Evolutionary conservation across 2,888 invertebrate genomes (phyloP).

Genomic region (Acleris sparsana): DNA sequence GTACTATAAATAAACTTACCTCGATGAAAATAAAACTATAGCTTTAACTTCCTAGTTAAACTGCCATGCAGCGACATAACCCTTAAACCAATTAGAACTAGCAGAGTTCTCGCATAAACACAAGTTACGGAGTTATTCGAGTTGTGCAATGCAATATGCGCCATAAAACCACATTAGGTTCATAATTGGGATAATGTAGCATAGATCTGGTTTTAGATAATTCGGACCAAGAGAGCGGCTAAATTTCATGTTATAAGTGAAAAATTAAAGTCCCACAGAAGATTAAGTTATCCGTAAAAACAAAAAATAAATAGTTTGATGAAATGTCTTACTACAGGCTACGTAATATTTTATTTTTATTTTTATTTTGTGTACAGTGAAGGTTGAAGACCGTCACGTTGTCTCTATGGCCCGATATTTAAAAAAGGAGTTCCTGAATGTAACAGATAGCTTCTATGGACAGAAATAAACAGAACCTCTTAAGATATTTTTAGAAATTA

Average conservation of each 20-base stretch:
- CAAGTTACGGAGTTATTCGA: slow-evolving; percentile 33
- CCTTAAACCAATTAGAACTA: slow-evolving; percentile 36
- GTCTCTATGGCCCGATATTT: too few relatives aligned
- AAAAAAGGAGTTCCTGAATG: too few relatives aligned
- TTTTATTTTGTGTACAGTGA: too few relatives aligned
- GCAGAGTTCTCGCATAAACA: slow-evolving; percentile 22
- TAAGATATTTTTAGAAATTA: too few relatives aligned
- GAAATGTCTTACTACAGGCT: too few relatives aligned
- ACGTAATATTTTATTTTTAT: too few relatives aligned
- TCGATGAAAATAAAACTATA: background rate
- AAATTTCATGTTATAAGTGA: background rate
- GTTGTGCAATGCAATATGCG: slow-evolving; percentile 28
- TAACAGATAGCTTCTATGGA: too few relatives aligned
- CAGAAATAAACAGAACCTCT: too few relatives aligned
- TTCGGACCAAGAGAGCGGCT: slow-evolving; percentile 1
- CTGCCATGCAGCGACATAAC: slow-evolving; percentile 20
- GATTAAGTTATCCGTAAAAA: background rate
- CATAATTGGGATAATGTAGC: slow-evolving; percentile 19
- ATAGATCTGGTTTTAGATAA: slow-evolving; percentile 14
- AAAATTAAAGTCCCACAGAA: background rate
- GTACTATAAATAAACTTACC: background rate
- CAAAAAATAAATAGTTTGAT: too few relatives aligned
- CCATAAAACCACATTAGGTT: slow-evolving; percentile 30
- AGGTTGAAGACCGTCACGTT: too few relatives aligned
- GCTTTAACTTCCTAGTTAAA: background rate